Evolutionary conservation across 1,140 invertebrate genomes (phyloP).

Genomic region (Aphis craccivora): DNA sequence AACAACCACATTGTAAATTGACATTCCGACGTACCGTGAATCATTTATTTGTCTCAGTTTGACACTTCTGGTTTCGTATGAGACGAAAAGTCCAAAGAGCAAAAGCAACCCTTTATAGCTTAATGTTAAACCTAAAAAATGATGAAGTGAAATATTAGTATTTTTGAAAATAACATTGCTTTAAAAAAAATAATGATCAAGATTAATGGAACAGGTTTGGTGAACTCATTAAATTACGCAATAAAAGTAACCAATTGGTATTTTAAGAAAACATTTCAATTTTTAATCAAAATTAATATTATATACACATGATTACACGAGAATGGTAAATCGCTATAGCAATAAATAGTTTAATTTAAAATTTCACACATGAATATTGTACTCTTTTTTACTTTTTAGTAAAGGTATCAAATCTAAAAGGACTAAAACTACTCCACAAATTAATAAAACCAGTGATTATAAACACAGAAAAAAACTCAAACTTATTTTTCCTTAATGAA

Average conservation of each 20-base stretch:
- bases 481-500: neutral
- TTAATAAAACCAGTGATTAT: neutral
- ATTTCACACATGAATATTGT: neutral
- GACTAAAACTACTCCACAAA: neutral
- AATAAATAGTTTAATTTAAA: neutral
- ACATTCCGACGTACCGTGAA: slow-evolving; percentile 97
- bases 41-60: slow-evolving; percentile 95
- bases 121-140: slow-evolving; percentile 64
- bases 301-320: neutral
- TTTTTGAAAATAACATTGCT: neutral
- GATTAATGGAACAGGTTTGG: neutral
- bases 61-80: slow-evolving; percentile 96
- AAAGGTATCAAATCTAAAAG: neutral
- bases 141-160: neutral
- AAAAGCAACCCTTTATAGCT: slow-evolving; percentile 96
- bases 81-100: slow-evolving; percentile 95
- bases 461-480: neutral
- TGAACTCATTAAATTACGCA: neutral
- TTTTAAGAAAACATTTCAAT: neutral
- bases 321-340: neutral
- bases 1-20: slow-evolving; percentile 99
- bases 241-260: neutral
- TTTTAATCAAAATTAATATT: neutral
- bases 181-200: neutral
- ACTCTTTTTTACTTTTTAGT: neutral